Evolutionary conservation across 2,888 invertebrate genomes (phyloP).

Genomic region (Uropetala carovei): DNA sequence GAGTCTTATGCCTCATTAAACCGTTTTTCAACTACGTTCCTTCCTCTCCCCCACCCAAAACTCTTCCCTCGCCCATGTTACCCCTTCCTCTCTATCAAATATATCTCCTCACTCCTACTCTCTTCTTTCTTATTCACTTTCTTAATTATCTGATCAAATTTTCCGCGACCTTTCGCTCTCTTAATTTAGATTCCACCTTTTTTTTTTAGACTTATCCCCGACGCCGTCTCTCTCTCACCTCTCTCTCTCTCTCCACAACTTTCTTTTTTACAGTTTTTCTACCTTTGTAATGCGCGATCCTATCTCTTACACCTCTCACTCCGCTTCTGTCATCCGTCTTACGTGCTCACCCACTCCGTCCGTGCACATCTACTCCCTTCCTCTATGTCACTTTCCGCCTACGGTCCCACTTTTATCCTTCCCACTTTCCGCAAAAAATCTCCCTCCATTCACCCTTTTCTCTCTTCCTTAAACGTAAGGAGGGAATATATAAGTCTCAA

Average conservation of each 20-base stretch:
- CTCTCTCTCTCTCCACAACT: not conserved
- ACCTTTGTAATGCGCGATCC: not conserved
- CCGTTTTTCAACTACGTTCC: not conserved
- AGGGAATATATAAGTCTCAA: no score
- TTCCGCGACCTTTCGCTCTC: constrained; percentile 15
- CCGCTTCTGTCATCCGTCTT: not conserved
- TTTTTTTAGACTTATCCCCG: no score
- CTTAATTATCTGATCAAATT: constrained; percentile 49
- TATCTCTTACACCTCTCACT: not conserved
- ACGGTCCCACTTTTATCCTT: no score
- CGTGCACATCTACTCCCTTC: not conserved
- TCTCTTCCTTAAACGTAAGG: no score
- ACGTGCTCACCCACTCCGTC: not conserved
- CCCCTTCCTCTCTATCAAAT: not conserved
- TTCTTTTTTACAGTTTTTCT: not conserved
- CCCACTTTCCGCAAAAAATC: no score
- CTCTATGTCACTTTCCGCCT: not conserved
- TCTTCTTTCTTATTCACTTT: not conserved
- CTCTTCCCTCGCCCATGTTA: not conserved
- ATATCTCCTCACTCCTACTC: not conserved
- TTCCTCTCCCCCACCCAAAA: not conserved
- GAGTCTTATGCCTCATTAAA: constrained; percentile 53
- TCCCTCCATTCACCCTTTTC: no score
- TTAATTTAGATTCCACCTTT: constrained; percentile 6
- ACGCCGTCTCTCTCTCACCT: not conserved